Percentiles rank a stretch among this genome's conserved stretches.
phyloP scores from a whole-genome alignment of 1,140 invertebrate species.

The Geopemphigus sp. region DNA sequence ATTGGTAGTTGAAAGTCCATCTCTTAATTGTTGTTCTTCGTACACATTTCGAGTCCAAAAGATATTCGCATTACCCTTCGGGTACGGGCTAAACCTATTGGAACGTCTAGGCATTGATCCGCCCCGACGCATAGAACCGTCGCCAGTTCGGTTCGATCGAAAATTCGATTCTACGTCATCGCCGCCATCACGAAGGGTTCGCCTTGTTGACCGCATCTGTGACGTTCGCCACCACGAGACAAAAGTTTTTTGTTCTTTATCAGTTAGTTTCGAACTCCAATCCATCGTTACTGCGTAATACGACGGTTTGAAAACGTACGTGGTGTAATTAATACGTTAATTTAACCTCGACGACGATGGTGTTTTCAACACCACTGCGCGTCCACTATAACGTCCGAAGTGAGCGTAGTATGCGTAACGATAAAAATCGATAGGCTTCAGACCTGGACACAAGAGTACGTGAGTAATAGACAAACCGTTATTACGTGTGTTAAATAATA shows the following conservation, averaged over 20 bases:
- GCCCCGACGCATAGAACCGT: conserved; percentile 59
- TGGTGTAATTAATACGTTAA: too few species aligned
- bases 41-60: conserved; percentile 96
- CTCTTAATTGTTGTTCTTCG: conserved; percentile 61
- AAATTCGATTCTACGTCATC: conserved; percentile 27
- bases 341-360: too few species aligned
- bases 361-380: too few species aligned
- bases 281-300: background rate
- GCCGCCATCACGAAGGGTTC: background rate
- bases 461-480: too few species aligned
- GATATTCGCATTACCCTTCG: conserved; percentile 81
- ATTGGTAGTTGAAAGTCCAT: conserved; percentile 62
- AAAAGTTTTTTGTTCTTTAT: conserved; percentile 27
- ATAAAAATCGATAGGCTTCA: too few species aligned
- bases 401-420: too few species aligned
- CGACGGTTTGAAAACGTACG: too few species aligned
- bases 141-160: conserved; percentile 54
- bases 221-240: conserved; percentile 24
- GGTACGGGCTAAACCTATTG: conserved; percentile 52
- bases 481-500: too few species aligned
- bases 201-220: conserved; percentile 20
- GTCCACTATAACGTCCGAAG: too few species aligned
- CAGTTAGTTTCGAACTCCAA: conserved; percentile 3
- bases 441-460: too few species aligned
- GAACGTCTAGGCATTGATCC: conserved; percentile 53